phyloP scores from a whole-genome alignment of 30 jellyfish, hydroid and myxozoan genomes.

The Chrysaora quinquecirrha region DNA sequence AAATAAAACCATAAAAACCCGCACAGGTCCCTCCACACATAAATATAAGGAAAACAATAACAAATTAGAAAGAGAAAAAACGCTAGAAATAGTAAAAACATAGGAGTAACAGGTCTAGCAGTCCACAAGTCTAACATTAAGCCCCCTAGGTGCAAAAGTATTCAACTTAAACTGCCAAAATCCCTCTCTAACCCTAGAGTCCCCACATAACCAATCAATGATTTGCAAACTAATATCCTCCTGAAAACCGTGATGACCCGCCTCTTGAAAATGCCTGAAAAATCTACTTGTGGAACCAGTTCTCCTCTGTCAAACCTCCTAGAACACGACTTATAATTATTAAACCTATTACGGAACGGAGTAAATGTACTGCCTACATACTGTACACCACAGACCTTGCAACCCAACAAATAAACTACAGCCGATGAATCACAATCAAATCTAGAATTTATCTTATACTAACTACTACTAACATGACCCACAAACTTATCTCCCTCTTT shows the following conservation, averaged over 20 bases:
- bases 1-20: no score
- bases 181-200: no score
- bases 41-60: no score
- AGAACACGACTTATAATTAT: not conserved
- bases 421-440: conserved; percentile 21
- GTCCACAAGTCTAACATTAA: no score
- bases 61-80: no score
- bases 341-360: not conserved
- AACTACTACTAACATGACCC: conserved; percentile 1
- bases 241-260: not conserved
- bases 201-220: no score
- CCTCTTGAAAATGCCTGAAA: not conserved
- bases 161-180: no score
- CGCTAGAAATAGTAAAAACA: no score
- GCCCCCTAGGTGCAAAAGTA: no score
- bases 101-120: no score
- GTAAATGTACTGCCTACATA: conserved; percentile 40
- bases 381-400: conserved; percentile 54
- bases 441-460: conserved; percentile 1
- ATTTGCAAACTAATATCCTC: not conserved
- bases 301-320: not conserved
- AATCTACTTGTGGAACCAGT: not conserved
- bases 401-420: conserved; percentile 43
- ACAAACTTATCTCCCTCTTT: not conserved
- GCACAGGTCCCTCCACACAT: no score